Percentiles rank a stretch among this genome's conserved stretches.
Conservation (phyloP, 1,140 invertebrate genomes). For the Polyergus mexicanus region DNA sequence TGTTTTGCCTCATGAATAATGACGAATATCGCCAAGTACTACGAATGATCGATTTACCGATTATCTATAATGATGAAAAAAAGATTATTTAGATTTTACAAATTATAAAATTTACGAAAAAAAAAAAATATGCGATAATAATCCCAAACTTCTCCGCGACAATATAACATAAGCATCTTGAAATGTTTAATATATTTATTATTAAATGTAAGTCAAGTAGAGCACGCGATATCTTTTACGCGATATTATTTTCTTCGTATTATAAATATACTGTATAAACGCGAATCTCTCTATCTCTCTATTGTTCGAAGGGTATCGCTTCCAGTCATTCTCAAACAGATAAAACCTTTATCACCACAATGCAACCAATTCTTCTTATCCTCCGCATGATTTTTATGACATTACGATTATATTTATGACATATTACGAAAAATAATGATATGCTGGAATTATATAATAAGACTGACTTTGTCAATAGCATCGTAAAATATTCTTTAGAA, state of each 20-base stretch:
- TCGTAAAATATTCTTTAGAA: neutral
- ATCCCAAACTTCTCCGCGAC: neutral
- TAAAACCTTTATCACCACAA: slow-evolving; percentile 13
- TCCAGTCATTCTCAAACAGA: neutral
- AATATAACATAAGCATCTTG: neutral
- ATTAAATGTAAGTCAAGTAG: too few species aligned
- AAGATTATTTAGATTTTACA: neutral
- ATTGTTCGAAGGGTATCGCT: neutral
- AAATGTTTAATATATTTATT: neutral
- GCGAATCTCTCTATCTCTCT: neutral
- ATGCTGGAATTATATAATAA: neutral
- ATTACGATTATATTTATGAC: slow-evolving; percentile 16
- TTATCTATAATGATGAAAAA: neutral
- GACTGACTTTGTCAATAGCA: neutral
- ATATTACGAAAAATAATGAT: neutral
- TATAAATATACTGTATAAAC: slow-evolving; percentile 17
- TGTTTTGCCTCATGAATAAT: neutral
- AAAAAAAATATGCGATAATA: neutral
- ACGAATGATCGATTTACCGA: neutral
- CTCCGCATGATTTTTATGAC: neutral
- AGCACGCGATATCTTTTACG: neutral
- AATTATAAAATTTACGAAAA: too few species aligned
- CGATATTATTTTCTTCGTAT: neutral
- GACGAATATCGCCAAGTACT: neutral
- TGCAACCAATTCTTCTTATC: neutral